Evolutionary conservation across 2,888 invertebrate genomes (phyloP).

Genomic region (Cheilosia impressa): DNA sequence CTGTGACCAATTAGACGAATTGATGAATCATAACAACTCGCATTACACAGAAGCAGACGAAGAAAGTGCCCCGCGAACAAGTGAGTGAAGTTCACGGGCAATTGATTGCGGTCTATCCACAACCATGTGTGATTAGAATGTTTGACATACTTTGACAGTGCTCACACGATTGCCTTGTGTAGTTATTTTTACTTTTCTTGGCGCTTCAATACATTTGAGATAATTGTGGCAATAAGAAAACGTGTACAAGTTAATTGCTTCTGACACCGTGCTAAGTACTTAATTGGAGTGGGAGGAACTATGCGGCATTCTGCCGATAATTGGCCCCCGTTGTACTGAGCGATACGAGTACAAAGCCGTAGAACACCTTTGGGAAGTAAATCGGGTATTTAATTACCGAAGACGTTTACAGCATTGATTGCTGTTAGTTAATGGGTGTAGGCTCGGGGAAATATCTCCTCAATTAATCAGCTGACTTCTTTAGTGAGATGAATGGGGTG

Average conservation of each 20-base stretch:
- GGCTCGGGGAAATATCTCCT: neutral
- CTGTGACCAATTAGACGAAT: neutral
- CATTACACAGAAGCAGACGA: neutral
- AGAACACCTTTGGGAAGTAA: conserved; percentile 1
- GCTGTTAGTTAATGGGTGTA: neutral
- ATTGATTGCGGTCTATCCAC: conserved; percentile 14
- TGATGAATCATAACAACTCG: conserved; percentile 13
- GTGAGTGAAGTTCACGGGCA: conserved; percentile 53
- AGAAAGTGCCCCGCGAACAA: conserved; percentile 10
- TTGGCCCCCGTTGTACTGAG: neutral
- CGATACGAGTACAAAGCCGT: neutral
- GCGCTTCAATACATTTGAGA: conserved; percentile 23
- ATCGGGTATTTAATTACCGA: neutral
- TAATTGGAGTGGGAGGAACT: conserved; percentile 13
- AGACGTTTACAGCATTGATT: conserved; percentile 2
- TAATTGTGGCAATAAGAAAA: conserved; percentile 34
- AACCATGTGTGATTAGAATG: conserved; percentile 33
- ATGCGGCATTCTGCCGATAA: conserved; percentile 13
- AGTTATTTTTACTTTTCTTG: neutral
- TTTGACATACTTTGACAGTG: conserved; percentile 45
- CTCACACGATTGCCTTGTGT: conserved; percentile 3
- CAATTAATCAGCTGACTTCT: too few species aligned
- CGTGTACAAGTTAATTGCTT: conserved; percentile 40
- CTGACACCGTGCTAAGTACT: conserved; percentile 41
- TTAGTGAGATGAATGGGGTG: too few species aligned